phyloP scores from a whole-genome alignment of 2,888 invertebrate genomes.

The Ophion ventricosus region DNA sequence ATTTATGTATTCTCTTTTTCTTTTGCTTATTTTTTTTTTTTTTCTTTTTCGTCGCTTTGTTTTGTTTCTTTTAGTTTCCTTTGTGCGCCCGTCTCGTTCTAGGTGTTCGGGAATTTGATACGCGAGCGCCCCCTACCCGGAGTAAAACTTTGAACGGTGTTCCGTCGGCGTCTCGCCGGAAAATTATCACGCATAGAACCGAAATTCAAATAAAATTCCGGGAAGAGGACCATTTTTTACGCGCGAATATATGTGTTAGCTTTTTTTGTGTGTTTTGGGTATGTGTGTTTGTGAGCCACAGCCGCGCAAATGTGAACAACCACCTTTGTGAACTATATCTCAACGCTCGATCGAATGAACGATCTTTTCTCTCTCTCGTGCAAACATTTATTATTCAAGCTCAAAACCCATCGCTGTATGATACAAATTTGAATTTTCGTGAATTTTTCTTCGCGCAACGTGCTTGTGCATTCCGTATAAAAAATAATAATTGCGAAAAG shows the following conservation, averaged over 20 bases:
- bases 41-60: conserved; percentile 48
- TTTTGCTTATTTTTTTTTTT: conserved; percentile 43
- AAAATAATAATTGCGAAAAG: conserved; percentile 11
- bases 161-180: neutral
- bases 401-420: conserved; percentile 24
- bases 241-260: neutral
- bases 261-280: too few relatives aligned
- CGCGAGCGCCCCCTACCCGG: conserved; percentile 22
- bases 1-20: conserved; percentile 66
- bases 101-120: neutral
- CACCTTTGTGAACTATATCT: conserved; percentile 16
- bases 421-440: conserved; percentile 11
- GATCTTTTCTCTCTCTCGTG: neutral
- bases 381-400: conserved; percentile 32
- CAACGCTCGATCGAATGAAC: neutral
- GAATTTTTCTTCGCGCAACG: conserved; percentile 1
- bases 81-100: conserved; percentile 37
- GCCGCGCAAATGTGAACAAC: conserved; percentile 1
- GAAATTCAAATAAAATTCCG: neutral
- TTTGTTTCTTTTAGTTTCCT: conserved; percentile 31
- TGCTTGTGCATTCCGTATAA: conserved; percentile 13
- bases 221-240: neutral
- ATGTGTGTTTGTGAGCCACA: neutral
- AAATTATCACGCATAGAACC: neutral
- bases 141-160: neutral